Base-by-base conservation (phyloP, 2,888 invertebrate species). In the Metallyticus violacea region DNA sequence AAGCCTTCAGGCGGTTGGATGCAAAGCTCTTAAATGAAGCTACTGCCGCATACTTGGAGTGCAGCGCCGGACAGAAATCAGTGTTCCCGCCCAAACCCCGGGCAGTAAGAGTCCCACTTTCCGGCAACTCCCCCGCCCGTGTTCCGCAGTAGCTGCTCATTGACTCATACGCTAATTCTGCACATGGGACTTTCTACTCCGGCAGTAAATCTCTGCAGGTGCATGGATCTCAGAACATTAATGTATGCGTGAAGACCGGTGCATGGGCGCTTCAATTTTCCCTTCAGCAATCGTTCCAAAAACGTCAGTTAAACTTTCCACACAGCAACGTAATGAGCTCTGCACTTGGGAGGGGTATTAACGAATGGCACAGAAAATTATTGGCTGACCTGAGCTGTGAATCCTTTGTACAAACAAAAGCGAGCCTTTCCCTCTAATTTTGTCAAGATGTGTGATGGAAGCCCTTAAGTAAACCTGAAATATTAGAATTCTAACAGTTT, bases 101-200 rank as follows among this genome's bases (percentile, higher is more conserved):
- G 85, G 80, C 78, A 40, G 29, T 79, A 25, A 30, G 4, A 78
- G 79, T 29, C 79, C 78, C 79, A 82, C 82, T 82, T 82, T 62
- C 81, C 81, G 81, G 30, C 81, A 30, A 62, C 82, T 82, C 82
- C 82, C 82, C 82, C 82, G 82, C 82, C 76, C 29, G 81, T 25
- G 15, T 26, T 6, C 26, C 26, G 26, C 7, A 28, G 81, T 25
- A 28, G 28, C 30, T 9, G 81, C 29, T 15, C 81, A n/a, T n/a
- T n/a, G 28, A 27, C 78, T 78, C 79, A 79, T 79, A 27, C 22
- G 79, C 79, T 79, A 79, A 79, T 81, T 28, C 40, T 30, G 81
- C 81, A 76, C 40, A 62, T 4, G 22, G 26, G 15, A 82, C 82
- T 82, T 82, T 82, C 82, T 82, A 82, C 76, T 81, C 26, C n/a